phyloP scores from a whole-genome alignment of 2,888 invertebrate genomes.

The Eutolmus rufibarbis region DNA sequence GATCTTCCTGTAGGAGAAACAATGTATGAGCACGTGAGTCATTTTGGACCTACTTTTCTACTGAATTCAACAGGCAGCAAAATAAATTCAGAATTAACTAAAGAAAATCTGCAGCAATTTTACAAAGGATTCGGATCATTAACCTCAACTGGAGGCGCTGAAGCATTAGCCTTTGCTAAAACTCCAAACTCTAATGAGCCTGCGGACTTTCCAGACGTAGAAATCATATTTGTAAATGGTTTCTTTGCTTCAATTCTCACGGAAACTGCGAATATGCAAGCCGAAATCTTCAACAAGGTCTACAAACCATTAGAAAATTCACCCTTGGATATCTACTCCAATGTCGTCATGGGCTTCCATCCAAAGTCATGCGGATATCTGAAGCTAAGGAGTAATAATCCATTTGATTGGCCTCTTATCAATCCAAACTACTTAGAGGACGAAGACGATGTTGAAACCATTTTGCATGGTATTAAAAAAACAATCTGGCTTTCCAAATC shows the following conservation, averaged over 20 bases:
- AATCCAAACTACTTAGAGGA: conserved; percentile 81
- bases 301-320: conserved; percentile 67
- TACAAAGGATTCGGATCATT: conserved; percentile 63
- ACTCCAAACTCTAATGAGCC: conserved; percentile 66
- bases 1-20: conserved; percentile 73
- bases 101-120: conserved; percentile 39
- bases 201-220: conserved; percentile 71
- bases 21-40: conserved; percentile 64
- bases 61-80: conserved; percentile 46
- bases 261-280: conserved; percentile 67
- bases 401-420: conserved; percentile 76
- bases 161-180: conserved; percentile 72
- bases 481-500: conserved; percentile 66
- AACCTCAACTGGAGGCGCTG: conserved; percentile 70
- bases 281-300: conserved; percentile 66
- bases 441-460: conserved; percentile 68
- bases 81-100: not conserved
- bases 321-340: conserved; percentile 65
- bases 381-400: conserved; percentile 73
- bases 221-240: conserved; percentile 70
- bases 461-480: conserved; percentile 70
- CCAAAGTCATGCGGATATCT: conserved; percentile 76
- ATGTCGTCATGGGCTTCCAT: conserved; percentile 73
- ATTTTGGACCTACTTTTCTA: conserved; percentile 49
- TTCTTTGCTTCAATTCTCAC: conserved; percentile 67